These are phyloP conservation scores for Artemia franciscana DNA, from an alignment of 1,140 invertebrate species.

Conservation along the genomic window DNA sequence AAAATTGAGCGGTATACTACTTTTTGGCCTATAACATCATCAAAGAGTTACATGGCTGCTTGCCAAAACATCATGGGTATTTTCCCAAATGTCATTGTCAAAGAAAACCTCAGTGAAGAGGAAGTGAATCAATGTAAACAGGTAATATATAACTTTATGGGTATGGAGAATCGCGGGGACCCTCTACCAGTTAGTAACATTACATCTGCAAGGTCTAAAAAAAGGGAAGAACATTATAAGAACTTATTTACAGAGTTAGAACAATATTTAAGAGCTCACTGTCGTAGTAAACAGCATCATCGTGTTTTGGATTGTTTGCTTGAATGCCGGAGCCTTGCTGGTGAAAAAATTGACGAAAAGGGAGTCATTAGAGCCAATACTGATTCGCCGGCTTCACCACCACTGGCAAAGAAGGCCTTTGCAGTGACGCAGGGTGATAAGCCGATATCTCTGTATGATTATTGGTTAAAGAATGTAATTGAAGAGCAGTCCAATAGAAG, in stretches of 20 bases:
- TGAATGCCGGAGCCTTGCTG: conserved; percentile 36
- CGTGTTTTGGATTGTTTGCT: conserved; percentile 58
- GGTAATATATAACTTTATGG: conserved; percentile 54
- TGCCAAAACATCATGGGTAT: conserved; percentile 47
- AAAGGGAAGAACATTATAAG: conserved; percentile 67
- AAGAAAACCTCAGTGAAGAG: conserved; percentile 56
- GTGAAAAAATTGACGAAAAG: conserved; percentile 15
- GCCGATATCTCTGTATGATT: conserved; percentile 34
- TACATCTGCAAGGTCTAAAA: conserved; percentile 7
- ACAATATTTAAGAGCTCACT: conserved; percentile 48
- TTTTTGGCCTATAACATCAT: conserved; percentile 81
- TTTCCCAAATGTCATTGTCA: conserved; percentile 46
- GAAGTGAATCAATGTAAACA: conserved; percentile 71
- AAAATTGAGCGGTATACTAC: conserved; percentile 50
- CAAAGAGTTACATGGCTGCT: conserved; percentile 25
- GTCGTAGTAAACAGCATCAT: conserved; percentile 40
- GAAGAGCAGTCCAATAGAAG: conserved; percentile 22
- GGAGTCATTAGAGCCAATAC: conserved; percentile 50
- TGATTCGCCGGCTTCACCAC: conserved; percentile 55
- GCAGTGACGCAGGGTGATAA: conserved; percentile 16
- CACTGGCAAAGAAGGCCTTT: conserved; percentile 18
- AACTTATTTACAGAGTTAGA: conserved; percentile 44
- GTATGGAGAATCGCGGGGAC: conserved; percentile 60
- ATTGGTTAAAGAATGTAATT: conserved; percentile 26
- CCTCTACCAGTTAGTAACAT: conserved; percentile 27